phyloP scores from a whole-genome alignment of 2,113 vertebrate species.

The Malurus cyaneus region DNA sequence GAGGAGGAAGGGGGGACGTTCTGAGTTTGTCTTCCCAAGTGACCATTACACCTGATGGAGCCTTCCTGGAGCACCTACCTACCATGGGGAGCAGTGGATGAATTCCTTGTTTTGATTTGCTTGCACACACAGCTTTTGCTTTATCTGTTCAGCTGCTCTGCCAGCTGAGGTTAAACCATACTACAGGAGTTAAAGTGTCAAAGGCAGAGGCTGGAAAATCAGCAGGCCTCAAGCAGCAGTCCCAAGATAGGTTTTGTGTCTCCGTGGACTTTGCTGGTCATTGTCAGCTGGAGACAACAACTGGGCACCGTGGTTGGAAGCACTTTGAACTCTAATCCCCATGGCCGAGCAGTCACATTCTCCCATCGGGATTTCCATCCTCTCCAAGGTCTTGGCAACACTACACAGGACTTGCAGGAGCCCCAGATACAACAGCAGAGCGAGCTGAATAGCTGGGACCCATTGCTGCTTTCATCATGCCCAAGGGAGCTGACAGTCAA shows the following conservation, averaged over 20 bases:
- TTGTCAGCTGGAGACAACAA: slow-evolving; percentile 28
- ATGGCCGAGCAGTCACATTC: fast-evolving
- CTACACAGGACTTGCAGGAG: slow-evolving; percentile 12
- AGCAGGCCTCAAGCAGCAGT: not conserved
- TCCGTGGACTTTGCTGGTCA: slow-evolving; percentile 10
- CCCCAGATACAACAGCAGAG: slow-evolving; percentile 20
- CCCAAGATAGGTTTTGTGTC: not conserved
- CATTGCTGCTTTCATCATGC: not conserved
- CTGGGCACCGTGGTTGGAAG: not conserved
- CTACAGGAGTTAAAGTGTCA: not conserved
- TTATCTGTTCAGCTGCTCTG: not conserved
- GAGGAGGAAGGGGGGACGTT: not conserved
- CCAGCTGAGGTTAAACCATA: not conserved
- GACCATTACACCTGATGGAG: not conserved
- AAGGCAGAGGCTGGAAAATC: not conserved
- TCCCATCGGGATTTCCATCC: not conserved
- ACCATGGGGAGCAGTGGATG: not conserved
- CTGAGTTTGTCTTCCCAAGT: not conserved
- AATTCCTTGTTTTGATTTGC: not conserved
- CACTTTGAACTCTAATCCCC: slow-evolving; percentile 48
- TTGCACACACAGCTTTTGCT: not conserved
- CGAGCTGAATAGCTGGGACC: not conserved
- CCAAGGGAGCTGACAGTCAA: not conserved
- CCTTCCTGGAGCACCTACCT: not conserved
- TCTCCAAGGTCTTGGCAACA: slow-evolving; percentile 11